Base-by-base conservation (phyloP, 2,113 vertebrate species). In the Archocentrus centrarchus region DNA sequence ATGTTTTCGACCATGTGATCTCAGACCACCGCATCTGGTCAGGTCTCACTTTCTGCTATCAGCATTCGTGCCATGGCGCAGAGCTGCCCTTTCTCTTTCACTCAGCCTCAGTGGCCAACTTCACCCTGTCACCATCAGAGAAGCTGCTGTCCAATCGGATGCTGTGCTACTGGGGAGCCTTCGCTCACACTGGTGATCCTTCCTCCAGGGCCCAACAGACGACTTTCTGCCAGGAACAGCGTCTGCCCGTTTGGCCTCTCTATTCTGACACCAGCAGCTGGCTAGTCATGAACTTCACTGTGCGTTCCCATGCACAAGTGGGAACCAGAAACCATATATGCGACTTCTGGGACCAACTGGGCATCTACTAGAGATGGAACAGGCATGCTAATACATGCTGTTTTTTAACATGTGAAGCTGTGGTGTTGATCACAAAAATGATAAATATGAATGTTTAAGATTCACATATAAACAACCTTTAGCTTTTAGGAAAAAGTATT, bases 271-370 rank as follows among this genome's bases (percentile, higher is more conserved):
- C 77, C 22, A 92, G 87, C 18, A 64, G 81, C 63, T 96, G 95
- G 94, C 88, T 93, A 20, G 35, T 93, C 62, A 94, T 96, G 93
- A 96, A 96, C 86, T 86, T 96, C 20, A 96, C 96, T 2, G 83
- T 95, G 64, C 89, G 30, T 6, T 88, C 93, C 1, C 95, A 96
- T 57, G 83, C 92, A 15, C 94, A 96, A 81, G 88, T 73, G 7
- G 93, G 82, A 57, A 82, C 92, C 85, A 88, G 94, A 37, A 91
- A 93, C 60, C 85, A 90, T 39, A 60, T 96, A 11, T 96, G 96
- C 78, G 95, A 96, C 87, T 96, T 96, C 91, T 96, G 96, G 96
- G 95, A 96, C 90, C 62, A 92, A 37, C 91, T 96, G 77, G 91
- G 91, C 27, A 91, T 96, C 85, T 96, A 96, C 68, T 95, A 88